Evolutionary conservation across 2,888 invertebrate genomes (phyloP).

Genomic region (Operophtera brumata): DNA sequence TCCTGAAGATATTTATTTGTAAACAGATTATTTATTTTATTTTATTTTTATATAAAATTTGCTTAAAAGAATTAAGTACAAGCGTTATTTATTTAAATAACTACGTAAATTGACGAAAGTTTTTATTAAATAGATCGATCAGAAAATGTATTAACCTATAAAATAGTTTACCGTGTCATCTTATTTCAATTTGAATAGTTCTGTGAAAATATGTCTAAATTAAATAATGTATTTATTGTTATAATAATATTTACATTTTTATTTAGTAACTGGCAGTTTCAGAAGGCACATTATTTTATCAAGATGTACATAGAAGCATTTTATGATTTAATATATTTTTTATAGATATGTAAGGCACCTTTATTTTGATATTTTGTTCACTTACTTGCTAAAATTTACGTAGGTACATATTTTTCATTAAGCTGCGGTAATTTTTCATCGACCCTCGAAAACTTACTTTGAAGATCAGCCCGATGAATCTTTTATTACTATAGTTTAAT

Average conservation of each 20-base stretch:
- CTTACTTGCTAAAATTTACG: constrained; percentile 9
- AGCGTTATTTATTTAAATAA: constrained; percentile 20
- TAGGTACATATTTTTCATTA: neutral
- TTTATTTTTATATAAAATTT: constrained; percentile 1
- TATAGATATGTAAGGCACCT: constrained; percentile 14
- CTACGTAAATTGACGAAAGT: no score
- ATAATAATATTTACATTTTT: constrained; percentile 62
- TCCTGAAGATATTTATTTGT: neutral
- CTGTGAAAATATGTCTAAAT: constrained; percentile 58
- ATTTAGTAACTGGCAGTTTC: constrained; percentile 75
- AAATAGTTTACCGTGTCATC: neutral
- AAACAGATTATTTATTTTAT: neutral
- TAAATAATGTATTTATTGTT: constrained; percentile 41
- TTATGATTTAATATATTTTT: constrained; percentile 8
- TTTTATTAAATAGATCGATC: neutral
- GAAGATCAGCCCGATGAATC: no score
- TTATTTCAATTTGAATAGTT: constrained; percentile 27
- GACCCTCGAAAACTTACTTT: no score
- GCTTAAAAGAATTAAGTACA: constrained; percentile 50
- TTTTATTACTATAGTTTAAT: no score
- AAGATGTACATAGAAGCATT: constrained; percentile 17
- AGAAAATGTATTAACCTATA: neutral
- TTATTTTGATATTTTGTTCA: constrained; percentile 14
- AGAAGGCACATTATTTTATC: constrained; percentile 61
- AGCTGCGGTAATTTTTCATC: neutral